Conservation (phyloP, 2,888 invertebrate species). For the Aromia moschata region DNA sequence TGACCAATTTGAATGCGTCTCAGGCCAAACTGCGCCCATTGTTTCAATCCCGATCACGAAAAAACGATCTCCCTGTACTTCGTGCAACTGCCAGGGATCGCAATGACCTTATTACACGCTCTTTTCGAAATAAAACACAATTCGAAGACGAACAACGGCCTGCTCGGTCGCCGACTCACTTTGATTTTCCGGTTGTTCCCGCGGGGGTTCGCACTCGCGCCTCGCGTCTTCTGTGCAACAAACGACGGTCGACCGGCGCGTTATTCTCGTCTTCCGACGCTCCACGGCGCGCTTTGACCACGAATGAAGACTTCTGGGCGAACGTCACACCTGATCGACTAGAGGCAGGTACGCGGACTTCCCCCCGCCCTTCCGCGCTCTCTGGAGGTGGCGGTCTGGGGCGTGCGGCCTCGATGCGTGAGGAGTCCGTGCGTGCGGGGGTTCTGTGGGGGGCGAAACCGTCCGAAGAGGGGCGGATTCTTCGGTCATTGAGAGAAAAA, state of each 20-base stretch:
- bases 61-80: no score
- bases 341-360: slow-evolving; percentile 21
- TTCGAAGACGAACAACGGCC: slow-evolving; percentile 9
- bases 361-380: neutral
- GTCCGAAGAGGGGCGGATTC: no score
- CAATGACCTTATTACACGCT: no score
- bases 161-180: neutral
- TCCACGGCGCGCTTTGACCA: slow-evolving; percentile 8
- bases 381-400: slow-evolving; percentile 5
- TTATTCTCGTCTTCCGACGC: slow-evolving; percentile 8
- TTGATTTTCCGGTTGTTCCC: slow-evolving; percentile 6
- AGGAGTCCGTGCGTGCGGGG: no score
- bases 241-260: slow-evolving; percentile 13
- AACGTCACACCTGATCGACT: slow-evolving; percentile 32
- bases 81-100: no score
- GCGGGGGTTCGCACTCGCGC: no score
- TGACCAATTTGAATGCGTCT: no score
- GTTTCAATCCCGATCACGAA: no score
- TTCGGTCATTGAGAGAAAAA: no score
- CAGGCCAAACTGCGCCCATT: no score
- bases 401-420: neutral
- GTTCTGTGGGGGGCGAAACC: neutral
- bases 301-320: slow-evolving; percentile 19
- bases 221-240: no score
- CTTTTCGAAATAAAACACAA: slow-evolving; percentile 26